Percentiles rank a stretch among this genome's conserved stretches.
phyloP scores from a whole-genome alignment of 2,888 invertebrate genomes.

The Tenthredo amoena region DNA sequence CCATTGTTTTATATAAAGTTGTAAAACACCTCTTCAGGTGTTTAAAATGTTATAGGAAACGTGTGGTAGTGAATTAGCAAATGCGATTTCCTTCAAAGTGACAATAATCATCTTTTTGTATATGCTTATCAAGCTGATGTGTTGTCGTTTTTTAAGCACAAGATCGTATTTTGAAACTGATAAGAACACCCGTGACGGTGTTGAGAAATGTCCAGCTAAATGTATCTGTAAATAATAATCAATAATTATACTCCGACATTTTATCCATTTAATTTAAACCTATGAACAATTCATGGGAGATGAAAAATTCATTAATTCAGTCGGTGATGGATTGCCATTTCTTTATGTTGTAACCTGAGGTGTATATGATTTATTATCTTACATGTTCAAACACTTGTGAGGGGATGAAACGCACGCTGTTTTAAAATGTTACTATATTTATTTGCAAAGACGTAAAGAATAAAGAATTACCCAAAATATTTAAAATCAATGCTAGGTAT shows the following conservation, averaged over 20 bases:
- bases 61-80: background rate
- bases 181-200: background rate
- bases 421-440: background rate
- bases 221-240: constrained; percentile 1
- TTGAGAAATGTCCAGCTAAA: background rate
- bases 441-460: background rate
- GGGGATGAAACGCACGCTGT: constrained; percentile 28
- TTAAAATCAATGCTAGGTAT: constrained; percentile 27
- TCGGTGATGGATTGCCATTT: constrained; percentile 34
- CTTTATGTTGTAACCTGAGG: background rate
- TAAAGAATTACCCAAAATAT: background rate
- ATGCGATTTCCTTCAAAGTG: constrained; percentile 5
- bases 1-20: constrained; percentile 21
- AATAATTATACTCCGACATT: background rate
- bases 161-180: constrained; percentile 19
- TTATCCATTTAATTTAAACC: background rate
- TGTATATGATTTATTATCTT: background rate
- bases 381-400: background rate
- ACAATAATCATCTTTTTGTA: constrained; percentile 15
- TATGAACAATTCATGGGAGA: constrained; percentile 11
- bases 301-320: constrained; percentile 22
- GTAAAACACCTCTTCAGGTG: background rate
- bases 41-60: background rate
- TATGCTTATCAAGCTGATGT: background rate
- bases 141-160: background rate